phyloP scores from a whole-genome alignment of 2,888 invertebrate species.

The Eremobia ochroleuca region DNA sequence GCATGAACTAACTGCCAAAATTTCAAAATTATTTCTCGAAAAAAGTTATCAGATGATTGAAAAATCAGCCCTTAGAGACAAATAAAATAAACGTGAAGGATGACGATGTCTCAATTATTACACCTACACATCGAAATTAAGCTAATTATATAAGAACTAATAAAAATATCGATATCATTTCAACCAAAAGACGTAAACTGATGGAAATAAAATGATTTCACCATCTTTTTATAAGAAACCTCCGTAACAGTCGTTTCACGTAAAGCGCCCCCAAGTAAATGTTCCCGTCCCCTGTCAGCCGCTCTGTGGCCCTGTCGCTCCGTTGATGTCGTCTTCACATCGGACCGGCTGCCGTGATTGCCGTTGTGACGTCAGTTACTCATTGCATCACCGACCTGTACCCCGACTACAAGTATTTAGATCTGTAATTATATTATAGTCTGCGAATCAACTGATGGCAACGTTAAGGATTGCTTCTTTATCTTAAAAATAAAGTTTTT shows the following conservation, averaged over 20 bases:
- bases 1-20: no score
- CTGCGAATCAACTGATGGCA: slow-evolving; percentile 1
- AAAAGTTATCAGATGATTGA: no score
- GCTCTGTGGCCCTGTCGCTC: neutral
- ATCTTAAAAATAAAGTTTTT: neutral
- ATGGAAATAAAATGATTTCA: neutral
- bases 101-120: neutral
- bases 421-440: slow-evolving; percentile 33
- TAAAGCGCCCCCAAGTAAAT: neutral
- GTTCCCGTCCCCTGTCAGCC: neutral
- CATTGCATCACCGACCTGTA: slow-evolving; percentile 13
- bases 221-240: neutral
- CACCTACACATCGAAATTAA: neutral
- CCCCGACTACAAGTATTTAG: neutral
- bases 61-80: no score
- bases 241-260: neutral
- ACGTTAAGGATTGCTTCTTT: neutral
- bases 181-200: neutral
- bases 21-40: no score
- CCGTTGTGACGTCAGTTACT: slow-evolving; percentile 9
- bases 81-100: no score
- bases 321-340: neutral
- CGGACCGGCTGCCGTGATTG: neutral
- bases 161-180: neutral
- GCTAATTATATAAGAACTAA: neutral